These are phyloP conservation scores for Orestias chungarensis DNA, from an alignment of 2,797 vertebrate genomes.

Conservation along the genomic window DNA sequence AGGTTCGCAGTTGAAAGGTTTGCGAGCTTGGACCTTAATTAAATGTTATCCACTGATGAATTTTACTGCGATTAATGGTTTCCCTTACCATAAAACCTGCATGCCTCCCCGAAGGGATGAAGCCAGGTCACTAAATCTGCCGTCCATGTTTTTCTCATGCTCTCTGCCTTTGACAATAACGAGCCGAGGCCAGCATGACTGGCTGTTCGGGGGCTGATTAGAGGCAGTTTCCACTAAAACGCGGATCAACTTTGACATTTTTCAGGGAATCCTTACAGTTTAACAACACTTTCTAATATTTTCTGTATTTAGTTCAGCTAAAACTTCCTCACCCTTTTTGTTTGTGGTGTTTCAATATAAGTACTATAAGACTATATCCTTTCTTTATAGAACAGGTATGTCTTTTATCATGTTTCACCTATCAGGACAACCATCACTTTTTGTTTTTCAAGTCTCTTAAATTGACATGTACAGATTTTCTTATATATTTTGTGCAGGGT, in stretches of 20 bases:
- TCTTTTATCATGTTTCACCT: not conserved
- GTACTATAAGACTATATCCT: not conserved
- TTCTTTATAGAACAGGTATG: not conserved
- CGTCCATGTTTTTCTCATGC: slow-evolving; percentile 71
- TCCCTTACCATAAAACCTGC: slow-evolving; percentile 69
- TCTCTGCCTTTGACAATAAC: slow-evolving; percentile 70
- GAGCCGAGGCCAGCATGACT: slow-evolving; percentile 65
- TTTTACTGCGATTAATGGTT: slow-evolving; percentile 87
- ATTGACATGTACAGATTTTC: not conserved
- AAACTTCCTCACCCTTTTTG: not conserved
- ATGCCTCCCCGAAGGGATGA: slow-evolving; percentile 56
- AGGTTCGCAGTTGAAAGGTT: slow-evolving; percentile 74
- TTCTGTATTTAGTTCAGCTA: not conserved
- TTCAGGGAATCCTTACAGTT: slow-evolving; percentile 33
- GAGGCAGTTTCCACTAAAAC: slow-evolving; percentile 66
- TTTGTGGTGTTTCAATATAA: not conserved
- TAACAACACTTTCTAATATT: slow-evolving; percentile 6
- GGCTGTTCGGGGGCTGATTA: slow-evolving; percentile 72
- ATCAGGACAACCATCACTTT: not conserved
- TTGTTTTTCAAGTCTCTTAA: not conserved
- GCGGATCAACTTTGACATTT: slow-evolving; percentile 72
- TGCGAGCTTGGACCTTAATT: slow-evolving; percentile 83
- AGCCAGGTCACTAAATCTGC: slow-evolving; percentile 71
- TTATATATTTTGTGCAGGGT: not conserved
- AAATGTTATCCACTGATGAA: slow-evolving; percentile 85